These are phyloP conservation scores for Macaca mulatta DNA, from an alignment of 2,113 vertebrate genomes.

Conservation along the genomic window DNA sequence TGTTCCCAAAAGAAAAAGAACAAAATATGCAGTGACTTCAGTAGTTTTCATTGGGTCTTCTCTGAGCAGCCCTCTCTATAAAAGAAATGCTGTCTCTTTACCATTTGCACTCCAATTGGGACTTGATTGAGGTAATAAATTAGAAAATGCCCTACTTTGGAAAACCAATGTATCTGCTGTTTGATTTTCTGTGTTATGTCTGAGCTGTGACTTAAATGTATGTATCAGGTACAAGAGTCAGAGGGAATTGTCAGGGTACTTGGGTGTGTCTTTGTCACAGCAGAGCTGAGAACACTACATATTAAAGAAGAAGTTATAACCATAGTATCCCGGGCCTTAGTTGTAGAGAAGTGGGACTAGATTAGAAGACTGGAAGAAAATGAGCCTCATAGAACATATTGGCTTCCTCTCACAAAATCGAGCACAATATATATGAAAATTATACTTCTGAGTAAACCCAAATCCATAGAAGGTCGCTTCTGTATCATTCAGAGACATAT, in stretches of 20 bases:
- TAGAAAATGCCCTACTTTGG: not conserved
- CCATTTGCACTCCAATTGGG: not conserved
- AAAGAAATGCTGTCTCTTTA: not conserved
- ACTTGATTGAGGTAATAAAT: not conserved
- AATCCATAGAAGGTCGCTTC: not conserved
- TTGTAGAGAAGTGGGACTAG: not conserved
- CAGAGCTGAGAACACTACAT: not conserved
- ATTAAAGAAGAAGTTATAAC: not conserved
- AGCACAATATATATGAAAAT: not conserved
- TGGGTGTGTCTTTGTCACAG: not conserved
- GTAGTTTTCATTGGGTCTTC: not conserved
- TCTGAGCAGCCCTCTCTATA: not conserved
- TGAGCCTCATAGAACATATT: not conserved
- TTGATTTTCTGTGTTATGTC: not conserved
- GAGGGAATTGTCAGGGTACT: not conserved
- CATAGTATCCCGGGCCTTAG: not conserved
- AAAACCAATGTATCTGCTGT: not conserved
- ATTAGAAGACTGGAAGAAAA: not conserved
- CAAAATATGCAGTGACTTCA: not conserved
- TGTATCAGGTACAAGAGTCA: not conserved
- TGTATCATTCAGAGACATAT: not conserved
- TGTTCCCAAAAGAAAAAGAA: conserved; percentile 34
- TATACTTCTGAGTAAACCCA: not conserved
- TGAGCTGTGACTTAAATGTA: not conserved
- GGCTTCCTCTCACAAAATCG: not conserved